These are phyloP conservation scores for Heliconius nattereri DNA, from an alignment of 1,140 invertebrate genomes.

Conservation along the genomic window DNA sequence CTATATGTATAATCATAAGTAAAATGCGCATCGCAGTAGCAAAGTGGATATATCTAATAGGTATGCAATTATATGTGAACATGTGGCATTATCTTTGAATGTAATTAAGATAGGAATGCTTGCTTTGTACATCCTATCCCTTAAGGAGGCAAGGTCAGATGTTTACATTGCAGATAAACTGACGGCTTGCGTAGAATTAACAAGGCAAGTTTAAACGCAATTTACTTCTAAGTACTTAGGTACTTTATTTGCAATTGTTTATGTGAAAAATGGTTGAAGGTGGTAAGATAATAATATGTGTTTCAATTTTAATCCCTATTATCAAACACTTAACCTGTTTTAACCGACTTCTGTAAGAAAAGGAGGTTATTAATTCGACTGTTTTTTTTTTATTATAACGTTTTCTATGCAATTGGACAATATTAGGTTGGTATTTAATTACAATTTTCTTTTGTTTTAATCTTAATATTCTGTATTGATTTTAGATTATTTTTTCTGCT, in stretches of 20 bases:
- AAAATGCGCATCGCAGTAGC: neutral
- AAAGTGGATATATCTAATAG: neutral
- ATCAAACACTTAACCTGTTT: slow-evolving; percentile 17
- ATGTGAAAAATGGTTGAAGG: neutral
- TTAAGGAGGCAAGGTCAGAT: slow-evolving; percentile 50
- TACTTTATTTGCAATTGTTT: neutral
- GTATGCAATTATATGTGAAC: slow-evolving; percentile 19
- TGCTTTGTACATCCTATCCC: slow-evolving; percentile 49
- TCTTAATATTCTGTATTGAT: too few species aligned
- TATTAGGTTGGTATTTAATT: neutral
- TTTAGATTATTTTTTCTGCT: too few species aligned
- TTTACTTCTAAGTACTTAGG: slow-evolving; percentile 13
- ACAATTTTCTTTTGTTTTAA: neutral
- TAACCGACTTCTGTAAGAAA: too few species aligned
- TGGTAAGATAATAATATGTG: neutral
- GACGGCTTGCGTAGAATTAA: slow-evolving; percentile 41
- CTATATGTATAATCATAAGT: neutral
- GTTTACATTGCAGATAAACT: slow-evolving; percentile 54
- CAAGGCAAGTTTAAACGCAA: slow-evolving; percentile 34
- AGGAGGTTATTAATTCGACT: too few species aligned
- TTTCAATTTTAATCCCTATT: neutral
- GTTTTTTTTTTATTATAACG: neutral
- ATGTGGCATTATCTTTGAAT: slow-evolving; percentile 25
- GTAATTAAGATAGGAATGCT: slow-evolving; percentile 46
- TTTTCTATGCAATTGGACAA: neutral